Conservation (phyloP, 2,113 vertebrate species). For the Pheucticus melanocephalus region DNA sequence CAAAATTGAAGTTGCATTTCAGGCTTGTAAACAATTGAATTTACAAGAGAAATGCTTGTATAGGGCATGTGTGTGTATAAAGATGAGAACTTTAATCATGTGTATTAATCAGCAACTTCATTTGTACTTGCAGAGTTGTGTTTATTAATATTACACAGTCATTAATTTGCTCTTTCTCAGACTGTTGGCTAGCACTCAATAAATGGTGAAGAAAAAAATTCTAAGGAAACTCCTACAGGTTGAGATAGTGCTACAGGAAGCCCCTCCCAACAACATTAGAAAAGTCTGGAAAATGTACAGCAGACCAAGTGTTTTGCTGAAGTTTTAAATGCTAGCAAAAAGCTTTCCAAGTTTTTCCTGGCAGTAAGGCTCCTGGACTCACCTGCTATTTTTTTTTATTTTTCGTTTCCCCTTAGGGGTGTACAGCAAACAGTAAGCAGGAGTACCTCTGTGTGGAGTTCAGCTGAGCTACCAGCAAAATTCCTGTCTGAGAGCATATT, state of each 20-base stretch:
- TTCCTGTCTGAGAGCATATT: neutral
- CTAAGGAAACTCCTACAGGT: neutral
- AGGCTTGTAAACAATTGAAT: conserved; percentile 18
- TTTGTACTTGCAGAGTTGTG: neutral
- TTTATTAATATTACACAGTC: neutral
- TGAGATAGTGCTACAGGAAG: neutral
- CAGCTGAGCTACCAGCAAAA: neutral
- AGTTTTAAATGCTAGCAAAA: neutral
- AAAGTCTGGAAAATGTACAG: neutral
- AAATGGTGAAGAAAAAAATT: neutral
- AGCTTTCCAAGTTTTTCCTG: neutral
- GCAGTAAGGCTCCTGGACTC: neutral
- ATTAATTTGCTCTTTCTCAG: neutral
- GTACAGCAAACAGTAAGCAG: neutral
- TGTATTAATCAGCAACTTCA: neutral
- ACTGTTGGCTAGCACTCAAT: neutral
- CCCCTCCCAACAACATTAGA: neutral
- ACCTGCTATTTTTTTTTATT: neutral
- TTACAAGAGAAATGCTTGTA: conserved; percentile 31
- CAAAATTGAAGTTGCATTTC: conserved; percentile 42
- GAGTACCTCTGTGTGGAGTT: neutral
- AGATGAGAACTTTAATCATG: neutral
- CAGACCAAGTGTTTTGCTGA: neutral
- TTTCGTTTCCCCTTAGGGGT: neutral
- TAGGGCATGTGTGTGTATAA: neutral